These are phyloP conservation scores for Gadopsis bispinosus DNA, from an alignment of 2,797 vertebrate species.

Conservation along the genomic window DNA sequence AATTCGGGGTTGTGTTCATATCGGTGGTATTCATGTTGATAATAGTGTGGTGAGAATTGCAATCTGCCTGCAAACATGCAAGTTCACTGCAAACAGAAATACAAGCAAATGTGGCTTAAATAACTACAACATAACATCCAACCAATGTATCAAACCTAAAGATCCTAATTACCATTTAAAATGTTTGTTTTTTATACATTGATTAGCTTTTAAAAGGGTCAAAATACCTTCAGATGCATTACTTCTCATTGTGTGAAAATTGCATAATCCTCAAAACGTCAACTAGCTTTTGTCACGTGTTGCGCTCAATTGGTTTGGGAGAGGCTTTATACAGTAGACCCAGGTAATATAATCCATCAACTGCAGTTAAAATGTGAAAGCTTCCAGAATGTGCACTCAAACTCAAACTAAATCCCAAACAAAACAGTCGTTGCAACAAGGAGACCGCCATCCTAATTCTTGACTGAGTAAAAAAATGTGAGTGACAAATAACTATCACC, in stretches of 20 bases:
- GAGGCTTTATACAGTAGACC: slow-evolving; percentile 11
- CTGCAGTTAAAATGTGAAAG: slow-evolving; percentile 4
- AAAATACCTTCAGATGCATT: background rate
- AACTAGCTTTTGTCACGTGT: background rate
- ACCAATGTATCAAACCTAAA: background rate
- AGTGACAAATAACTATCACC: slow-evolving; percentile 13
- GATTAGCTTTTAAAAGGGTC: background rate
- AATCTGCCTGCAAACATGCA: background rate
- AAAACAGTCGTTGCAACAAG: background rate
- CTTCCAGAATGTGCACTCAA: slow-evolving; percentile 8
- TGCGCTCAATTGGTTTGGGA: slow-evolving; percentile 19
- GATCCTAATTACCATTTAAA: background rate
- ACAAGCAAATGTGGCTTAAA: slow-evolving; percentile 1
- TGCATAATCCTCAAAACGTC: slow-evolving; percentile 4
- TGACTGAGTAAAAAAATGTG: background rate
- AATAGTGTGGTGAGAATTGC: background rate
- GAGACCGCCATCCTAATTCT: background rate
- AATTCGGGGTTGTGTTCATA: slow-evolving; percentile 21
- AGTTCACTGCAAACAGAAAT: slow-evolving; percentile 8
- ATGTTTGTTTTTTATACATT: background rate
- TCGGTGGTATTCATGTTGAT: slow-evolving; percentile 25
- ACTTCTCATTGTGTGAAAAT: background rate
- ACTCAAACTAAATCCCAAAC: slow-evolving; percentile 6
- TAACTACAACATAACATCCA: background rate
- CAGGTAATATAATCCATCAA: slow-evolving; percentile 19